Conservation (phyloP, 92 coral and sea anemone genomes). For the Palythoa heliodiscus region DNA sequence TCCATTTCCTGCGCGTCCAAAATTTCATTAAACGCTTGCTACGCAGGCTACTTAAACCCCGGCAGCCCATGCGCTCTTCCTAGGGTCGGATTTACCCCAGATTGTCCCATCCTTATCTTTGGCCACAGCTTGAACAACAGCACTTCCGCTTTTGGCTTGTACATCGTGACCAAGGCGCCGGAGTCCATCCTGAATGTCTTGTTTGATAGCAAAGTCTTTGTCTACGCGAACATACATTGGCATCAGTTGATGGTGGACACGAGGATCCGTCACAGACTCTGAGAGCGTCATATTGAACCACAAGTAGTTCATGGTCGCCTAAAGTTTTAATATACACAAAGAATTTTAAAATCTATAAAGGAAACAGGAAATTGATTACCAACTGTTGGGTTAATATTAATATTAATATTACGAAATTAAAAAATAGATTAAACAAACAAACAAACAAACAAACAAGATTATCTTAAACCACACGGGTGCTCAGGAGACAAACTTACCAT, state of each 20-base stretch:
- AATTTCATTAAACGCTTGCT: too few species aligned
- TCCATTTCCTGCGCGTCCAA: not conserved
- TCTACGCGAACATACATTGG: slow-evolving; percentile 75
- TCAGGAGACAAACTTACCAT: not conserved
- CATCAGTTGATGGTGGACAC: slow-evolving; percentile 73
- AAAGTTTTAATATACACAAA: not conserved
- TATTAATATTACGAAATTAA: too few species aligned
- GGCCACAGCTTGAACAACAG: slow-evolving; percentile 75
- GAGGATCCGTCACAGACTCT: slow-evolving; percentile 65
- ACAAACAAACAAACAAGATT: too few species aligned
- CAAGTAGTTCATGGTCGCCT: slow-evolving; percentile 76
- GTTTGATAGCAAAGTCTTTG: slow-evolving; percentile 48
- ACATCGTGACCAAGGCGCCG: slow-evolving; percentile 63
- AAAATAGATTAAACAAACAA: too few species aligned
- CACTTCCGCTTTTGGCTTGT: slow-evolving; percentile 28
- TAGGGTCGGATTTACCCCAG: slow-evolving; percentile 74
- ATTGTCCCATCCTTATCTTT: slow-evolving; percentile 58
- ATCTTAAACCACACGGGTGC: too few species aligned
- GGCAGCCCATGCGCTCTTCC: slow-evolving; percentile 70
- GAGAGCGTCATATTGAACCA: slow-evolving; percentile 76
- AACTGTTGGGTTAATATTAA: not conserved
- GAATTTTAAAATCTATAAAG: not conserved
- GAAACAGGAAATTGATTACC: not conserved
- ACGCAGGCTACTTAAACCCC: slow-evolving; percentile 72
- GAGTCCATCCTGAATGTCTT: slow-evolving; percentile 57